Percentiles rank a stretch among this genome's conserved stretches.
Conservation (phyloP, 2,113 vertebrate genomes). For the Indicator maculatus region DNA sequence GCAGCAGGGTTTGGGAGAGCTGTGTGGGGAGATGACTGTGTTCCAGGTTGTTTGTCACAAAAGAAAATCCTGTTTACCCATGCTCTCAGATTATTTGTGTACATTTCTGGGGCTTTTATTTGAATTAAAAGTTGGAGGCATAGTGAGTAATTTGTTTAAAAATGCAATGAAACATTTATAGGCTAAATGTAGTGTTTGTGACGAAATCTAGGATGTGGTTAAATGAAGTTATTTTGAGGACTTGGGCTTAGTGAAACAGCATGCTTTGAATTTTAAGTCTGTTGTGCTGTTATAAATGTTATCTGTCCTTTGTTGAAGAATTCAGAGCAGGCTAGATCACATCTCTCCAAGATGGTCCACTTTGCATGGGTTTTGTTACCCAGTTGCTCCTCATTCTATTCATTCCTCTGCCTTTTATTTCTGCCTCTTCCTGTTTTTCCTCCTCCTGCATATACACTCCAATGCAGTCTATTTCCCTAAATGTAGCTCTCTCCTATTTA, state of each 20-base stretch:
- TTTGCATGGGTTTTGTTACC: neutral
- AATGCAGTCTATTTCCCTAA: neutral
- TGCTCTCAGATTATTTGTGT: neutral
- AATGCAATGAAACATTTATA: neutral
- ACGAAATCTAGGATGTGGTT: neutral
- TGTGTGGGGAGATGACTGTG: neutral
- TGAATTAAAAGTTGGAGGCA: neutral
- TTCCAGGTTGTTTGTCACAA: neutral
- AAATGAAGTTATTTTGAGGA: neutral
- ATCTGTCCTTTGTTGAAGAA: neutral
- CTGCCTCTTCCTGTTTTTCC: neutral
- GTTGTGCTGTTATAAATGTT: neutral
- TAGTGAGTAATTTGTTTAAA: neutral
- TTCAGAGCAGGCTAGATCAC: neutral
- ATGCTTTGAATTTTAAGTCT: neutral
- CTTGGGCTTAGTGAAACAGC: neutral
- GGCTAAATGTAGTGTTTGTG: neutral
- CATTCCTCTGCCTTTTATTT: slow-evolving; percentile 12
- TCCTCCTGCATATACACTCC: neutral
- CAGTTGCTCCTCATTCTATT: neutral
- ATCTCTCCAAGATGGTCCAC: neutral
- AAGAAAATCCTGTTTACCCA: neutral
- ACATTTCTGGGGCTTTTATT: neutral
- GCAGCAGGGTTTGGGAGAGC: neutral
- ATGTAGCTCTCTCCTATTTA: neutral